Evolutionary conservation across 2,113 vertebrate genomes (phyloP), one percentile per base, ranked within the genome.

Genomic region (Polypterus senegalus): DNA sequence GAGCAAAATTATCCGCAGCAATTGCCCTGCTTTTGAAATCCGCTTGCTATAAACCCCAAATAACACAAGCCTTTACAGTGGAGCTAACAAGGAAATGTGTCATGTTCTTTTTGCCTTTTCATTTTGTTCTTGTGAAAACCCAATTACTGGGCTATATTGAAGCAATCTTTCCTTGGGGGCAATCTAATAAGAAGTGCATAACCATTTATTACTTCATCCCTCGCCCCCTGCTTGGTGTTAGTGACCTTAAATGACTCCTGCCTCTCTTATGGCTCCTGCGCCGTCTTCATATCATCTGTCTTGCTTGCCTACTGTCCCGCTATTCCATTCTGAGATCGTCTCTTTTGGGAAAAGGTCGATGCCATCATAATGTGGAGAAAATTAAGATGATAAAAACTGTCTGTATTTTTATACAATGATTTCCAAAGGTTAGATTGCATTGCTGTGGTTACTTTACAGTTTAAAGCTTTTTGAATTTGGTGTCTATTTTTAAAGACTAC

Each of bases 391-490:
- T 27, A 27, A 27, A 27, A 27, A 27, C 27, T 27, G 27, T 27
- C 27, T 27, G 2, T 27, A 27, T 27, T 27, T 1, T 27, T 27
- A 27, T 27, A 27, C 27, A 27, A 27, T 27, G 27, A 2, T 27
- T 27, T 27, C 27, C 27, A 27, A 27, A 27, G 27, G 27, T 27
- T 27, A 63, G 46, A 49, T 57, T 64, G 73, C 65, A 0, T 53
- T 65, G 51, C 51, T 7, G 5, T 2, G 9, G 59, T 52, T 53
- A 61, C 46, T 27, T 27, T 27, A 27, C 27, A 27, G 27, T 27
- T 27, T 27, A 27, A 27, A 27, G 27, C 27, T 27, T 27, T 27
- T 2, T 27, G 27, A 1, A 27, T 27, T 27, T 27, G 1, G 27
- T 27, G 27, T 27, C 27, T 27, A 27, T 27, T 27, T 27, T 27